Base-by-base conservation (phyloP, 2,888 invertebrate species). In the Sinelater perroti region DNA sequence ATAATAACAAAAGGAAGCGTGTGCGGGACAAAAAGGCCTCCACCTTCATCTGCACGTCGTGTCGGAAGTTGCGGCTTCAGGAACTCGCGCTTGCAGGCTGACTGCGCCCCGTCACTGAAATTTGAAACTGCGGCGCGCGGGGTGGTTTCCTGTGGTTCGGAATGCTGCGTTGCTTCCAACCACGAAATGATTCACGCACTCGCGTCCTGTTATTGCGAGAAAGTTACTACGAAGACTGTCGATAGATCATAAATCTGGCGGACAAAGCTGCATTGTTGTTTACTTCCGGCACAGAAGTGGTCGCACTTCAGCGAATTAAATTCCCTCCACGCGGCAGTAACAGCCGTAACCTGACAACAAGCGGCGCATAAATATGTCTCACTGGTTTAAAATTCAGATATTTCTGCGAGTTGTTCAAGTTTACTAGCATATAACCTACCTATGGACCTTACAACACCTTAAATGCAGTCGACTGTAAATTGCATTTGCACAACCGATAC, bases 211-310 rank as follows among this genome's bases (percentile, higher is more conserved):
- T 40, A 36, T 35, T n/a, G 30, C 40, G 36, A 14, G 50, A 50
- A 50, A 36, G 26, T 16, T 38, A 24, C 31, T 45, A 46, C 31
- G 11, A 20, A 20, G 20, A 38, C 17, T 36, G 26, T 38, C 38
- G 18, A 50, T 38, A 38, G 50, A 21, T 28, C 38, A 50, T 38
- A 50, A 38, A 50, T 50, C 30, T 50, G 26, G 16, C 2, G 40
- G 30, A 50, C 38, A 50, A 49, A 38, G 50, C 24, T 38, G 30
- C 36, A 49, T 50, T 50, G 50, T 50, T 50, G 38, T 7, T 8
- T 13, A 38, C 21, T 50, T 50, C 38, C 50, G 38, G 50, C 26
- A 28, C 20, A 1, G 13, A 28, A 30, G 28, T 44, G 44, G 28
- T 28, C 17, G 44, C 17, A 44, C 20, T n/a, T 16, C 5, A 24